Percentiles rank a stretch among this genome's conserved stretches.
These are phyloP conservation scores for Amblyjoppa proteus DNA, from an alignment of 2,888 invertebrate species.

Conservation along the genomic window DNA sequence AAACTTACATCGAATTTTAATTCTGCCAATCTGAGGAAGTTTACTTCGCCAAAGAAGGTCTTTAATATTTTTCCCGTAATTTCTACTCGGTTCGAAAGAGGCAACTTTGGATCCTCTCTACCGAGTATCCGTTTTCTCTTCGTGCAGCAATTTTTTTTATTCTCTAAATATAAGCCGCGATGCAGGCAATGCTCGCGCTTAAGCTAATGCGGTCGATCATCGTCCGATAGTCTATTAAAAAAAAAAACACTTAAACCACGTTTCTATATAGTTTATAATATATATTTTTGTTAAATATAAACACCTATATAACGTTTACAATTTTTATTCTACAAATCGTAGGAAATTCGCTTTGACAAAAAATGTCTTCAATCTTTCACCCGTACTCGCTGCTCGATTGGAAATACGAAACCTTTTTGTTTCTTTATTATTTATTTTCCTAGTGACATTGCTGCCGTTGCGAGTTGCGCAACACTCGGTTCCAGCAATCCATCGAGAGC, in stretches of 20 bases:
- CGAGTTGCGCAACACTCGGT: background rate
- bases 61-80: background rate
- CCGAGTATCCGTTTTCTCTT: background rate
- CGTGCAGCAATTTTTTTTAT: background rate
- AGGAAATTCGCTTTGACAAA: background rate
- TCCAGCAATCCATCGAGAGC: conserved; percentile 1
- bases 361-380: too few relatives aligned
- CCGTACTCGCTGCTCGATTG: background rate
- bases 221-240: background rate
- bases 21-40: background rate
- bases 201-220: background rate
- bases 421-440: background rate
- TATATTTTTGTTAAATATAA: too few relatives aligned
- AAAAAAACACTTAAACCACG: background rate
- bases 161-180: background rate
- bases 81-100: too few relatives aligned
- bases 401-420: background rate
- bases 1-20: background rate
- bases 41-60: background rate
- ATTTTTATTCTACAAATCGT: too few relatives aligned
- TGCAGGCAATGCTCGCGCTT: background rate
- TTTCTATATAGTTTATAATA: too few relatives aligned
- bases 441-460: background rate
- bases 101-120: background rate
- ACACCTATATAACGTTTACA: too few relatives aligned